Conservation (phyloP, 2,797 vertebrate species). For the Anisognathus igniventris region DNA sequence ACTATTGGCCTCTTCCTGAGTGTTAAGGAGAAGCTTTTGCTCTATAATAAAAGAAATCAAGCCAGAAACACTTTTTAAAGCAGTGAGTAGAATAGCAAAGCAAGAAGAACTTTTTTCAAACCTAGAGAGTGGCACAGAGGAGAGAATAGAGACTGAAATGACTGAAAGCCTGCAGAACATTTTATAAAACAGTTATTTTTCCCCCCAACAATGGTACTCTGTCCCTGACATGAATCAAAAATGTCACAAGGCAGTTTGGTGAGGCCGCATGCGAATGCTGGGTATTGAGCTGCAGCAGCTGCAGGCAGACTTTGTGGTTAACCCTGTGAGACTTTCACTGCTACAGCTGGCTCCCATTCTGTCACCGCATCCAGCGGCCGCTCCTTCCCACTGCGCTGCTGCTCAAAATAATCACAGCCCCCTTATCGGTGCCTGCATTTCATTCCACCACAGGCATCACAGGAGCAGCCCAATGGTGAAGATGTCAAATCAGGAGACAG, state of each 20-base stretch:
- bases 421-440: not conserved
- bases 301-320: constrained; percentile 37
- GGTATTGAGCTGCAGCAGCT: constrained; percentile 57
- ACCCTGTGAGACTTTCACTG: constrained; percentile 2
- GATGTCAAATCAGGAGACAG: not conserved
- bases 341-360: constrained; percentile 30
- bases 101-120: not conserved
- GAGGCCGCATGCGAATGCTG: constrained; percentile 37
- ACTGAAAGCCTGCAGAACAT: constrained; percentile 39
- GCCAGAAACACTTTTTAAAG: not conserved
- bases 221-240: constrained; percentile 48
- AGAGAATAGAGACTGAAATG: constrained; percentile 16
- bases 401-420: constrained; percentile 24
- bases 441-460: not conserved
- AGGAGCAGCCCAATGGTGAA: not conserved
- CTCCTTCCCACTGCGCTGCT: not conserved
- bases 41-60: not conserved
- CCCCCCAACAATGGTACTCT: constrained; percentile 37
- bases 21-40: not conserved
- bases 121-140: not conserved
- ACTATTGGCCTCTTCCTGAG: not conserved
- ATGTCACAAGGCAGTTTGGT: constrained; percentile 44
- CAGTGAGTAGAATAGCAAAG: not conserved
- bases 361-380: not conserved
- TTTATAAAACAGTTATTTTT: constrained; percentile 54